Evolutionary conservation across 2,888 invertebrate species (phyloP).

Genomic region (Ischnura elegans): DNA sequence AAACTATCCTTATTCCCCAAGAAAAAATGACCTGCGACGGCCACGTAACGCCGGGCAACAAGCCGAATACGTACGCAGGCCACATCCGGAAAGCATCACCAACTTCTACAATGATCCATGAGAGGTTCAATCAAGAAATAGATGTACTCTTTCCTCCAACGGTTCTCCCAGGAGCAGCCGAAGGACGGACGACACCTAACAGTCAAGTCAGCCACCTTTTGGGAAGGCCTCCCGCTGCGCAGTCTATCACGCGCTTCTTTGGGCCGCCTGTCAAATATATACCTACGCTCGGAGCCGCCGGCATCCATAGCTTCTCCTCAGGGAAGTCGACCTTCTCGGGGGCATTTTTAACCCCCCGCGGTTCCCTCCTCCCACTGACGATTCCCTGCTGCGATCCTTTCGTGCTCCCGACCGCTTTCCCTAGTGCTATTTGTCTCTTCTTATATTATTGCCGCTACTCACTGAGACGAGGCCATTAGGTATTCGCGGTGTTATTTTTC

Average conservation of each 20-base stretch:
- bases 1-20: too few species aligned
- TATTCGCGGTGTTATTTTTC: background rate
- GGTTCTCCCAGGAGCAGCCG: background rate
- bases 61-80: too few species aligned
- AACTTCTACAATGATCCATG: too few species aligned
- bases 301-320: background rate
- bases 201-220: too few species aligned
- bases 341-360: background rate
- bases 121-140: too few species aligned
- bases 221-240: constrained; percentile 18
- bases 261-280: constrained; percentile 52
- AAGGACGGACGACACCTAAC: constrained; percentile 31
- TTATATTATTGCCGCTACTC: background rate
- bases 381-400: background rate
- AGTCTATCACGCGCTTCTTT: constrained; percentile 53
- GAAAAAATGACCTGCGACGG: too few species aligned
- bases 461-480: background rate
- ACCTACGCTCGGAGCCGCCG: background rate
- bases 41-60: too few species aligned
- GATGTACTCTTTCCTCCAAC: too few species aligned
- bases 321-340: background rate
- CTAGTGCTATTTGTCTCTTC: background rate
- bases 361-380: background rate
- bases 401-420: background rate
- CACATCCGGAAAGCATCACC: too few species aligned